Evolutionary conservation across 2,113 vertebrate species (phyloP).

Genomic region (Semicossyphus pulcher): DNA sequence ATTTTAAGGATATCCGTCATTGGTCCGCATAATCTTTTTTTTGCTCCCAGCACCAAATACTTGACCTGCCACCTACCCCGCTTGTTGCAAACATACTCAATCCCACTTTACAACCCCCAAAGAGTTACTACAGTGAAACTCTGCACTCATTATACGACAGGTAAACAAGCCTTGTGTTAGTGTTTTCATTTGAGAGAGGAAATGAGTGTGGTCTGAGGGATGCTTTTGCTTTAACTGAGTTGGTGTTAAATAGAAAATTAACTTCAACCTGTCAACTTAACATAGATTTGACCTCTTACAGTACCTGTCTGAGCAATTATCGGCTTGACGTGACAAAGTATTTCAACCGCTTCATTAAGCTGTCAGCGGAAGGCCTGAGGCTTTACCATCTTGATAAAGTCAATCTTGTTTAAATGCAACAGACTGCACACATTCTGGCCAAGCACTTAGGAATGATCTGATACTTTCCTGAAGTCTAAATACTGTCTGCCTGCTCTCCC

Average conservation of each 20-base stretch:
- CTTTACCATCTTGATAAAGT: slow-evolving; percentile 32
- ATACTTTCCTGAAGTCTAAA: slow-evolving; percentile 48
- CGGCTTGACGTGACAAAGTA: slow-evolving; percentile 10
- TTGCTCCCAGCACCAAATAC: slow-evolving; percentile 26
- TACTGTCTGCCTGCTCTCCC: slow-evolving; percentile 11
- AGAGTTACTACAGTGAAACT: background rate
- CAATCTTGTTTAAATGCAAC: slow-evolving; percentile 38
- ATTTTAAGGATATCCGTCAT: slow-evolving; percentile 52
- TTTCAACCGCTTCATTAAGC: slow-evolving; percentile 28
- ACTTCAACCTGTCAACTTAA: slow-evolving; percentile 11
- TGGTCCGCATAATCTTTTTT: slow-evolving; percentile 31
- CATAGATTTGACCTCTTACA: background rate
- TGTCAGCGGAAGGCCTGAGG: slow-evolving; percentile 13
- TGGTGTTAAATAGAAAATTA: background rate
- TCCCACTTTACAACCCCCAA: slow-evolving; percentile 1
- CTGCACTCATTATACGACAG: background rate
- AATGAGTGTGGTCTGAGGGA: slow-evolving; percentile 21
- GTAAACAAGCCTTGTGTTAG: background rate
- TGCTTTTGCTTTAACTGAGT: background rate
- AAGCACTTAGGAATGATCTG: slow-evolving; percentile 39
- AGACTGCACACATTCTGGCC: slow-evolving; percentile 5
- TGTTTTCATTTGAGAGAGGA: slow-evolving; percentile 30
- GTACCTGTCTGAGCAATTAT: slow-evolving; percentile 27
- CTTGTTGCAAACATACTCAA: slow-evolving; percentile 10
- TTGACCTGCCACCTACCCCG: slow-evolving; percentile 22